Evolutionary conservation across 1,140 invertebrate genomes (phyloP).

Genomic region (Bombus fervidus): DNA sequence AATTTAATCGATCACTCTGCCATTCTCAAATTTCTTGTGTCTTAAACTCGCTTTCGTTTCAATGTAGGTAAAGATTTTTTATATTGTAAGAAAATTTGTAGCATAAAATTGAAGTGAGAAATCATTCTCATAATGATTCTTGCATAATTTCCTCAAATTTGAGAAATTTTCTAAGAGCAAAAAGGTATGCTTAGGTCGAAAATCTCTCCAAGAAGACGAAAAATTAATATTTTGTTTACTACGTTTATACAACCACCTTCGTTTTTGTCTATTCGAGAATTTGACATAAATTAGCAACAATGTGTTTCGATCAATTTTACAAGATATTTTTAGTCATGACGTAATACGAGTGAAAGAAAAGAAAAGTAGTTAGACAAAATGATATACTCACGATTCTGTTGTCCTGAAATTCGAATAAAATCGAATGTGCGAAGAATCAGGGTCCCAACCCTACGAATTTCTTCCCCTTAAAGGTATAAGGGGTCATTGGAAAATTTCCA

Average conservation of each 20-base stretch:
- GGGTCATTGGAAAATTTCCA: slow-evolving; percentile 17
- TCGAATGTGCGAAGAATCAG: neutral
- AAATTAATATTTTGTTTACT: no score
- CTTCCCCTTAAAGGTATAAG: slow-evolving; percentile 16
- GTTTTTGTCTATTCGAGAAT: neutral
- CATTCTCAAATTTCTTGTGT: no score
- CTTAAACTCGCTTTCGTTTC: no score
- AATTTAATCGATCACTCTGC: no score
- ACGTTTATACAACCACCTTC: neutral
- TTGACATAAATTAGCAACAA: neutral
- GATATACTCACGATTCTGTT: neutral
- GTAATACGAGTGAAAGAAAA: neutral
- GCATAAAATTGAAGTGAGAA: no score
- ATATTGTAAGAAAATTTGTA: no score
- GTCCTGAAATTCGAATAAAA: neutral
- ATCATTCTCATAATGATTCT: no score
- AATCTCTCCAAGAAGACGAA: no score
- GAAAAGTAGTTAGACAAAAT: neutral
- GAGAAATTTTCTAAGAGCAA: no score
- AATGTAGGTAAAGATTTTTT: no score
- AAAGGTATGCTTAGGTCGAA: no score
- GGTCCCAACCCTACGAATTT: neutral
- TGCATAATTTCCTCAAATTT: no score
- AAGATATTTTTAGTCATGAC: neutral
- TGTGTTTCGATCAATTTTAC: neutral